Conservation (phyloP, 2,113 vertebrate genomes). For the Eleginops maclovinus region DNA sequence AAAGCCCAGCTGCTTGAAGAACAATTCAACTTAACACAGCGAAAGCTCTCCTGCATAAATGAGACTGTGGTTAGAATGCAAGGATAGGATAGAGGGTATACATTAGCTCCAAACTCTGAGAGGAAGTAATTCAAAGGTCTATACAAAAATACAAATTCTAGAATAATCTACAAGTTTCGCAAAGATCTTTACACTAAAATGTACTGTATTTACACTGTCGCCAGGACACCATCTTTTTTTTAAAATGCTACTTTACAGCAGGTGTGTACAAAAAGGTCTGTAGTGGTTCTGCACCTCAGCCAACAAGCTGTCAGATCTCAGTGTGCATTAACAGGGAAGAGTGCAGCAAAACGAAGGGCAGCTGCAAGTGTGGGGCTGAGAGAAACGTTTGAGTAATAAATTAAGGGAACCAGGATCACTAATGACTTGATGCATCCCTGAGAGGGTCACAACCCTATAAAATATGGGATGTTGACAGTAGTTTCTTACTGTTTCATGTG, state of each 20-base stretch:
- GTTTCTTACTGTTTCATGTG: conserved; percentile 52
- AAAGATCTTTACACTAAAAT: conserved; percentile 80
- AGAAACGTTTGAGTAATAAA: conserved; percentile 48
- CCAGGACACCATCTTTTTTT: conserved; percentile 69
- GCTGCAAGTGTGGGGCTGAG: conserved; percentile 58
- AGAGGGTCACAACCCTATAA: conserved; percentile 74
- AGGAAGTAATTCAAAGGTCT: conserved; percentile 76
- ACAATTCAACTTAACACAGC: conserved; percentile 50
- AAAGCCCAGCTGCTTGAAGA: conserved; percentile 50
- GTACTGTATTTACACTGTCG: conserved; percentile 78
- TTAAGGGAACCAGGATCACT: conserved; percentile 59
- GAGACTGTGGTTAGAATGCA: conserved; percentile 49
- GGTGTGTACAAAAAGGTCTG: conserved; percentile 72
- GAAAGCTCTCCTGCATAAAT: conserved; percentile 61
- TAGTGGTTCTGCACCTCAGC: conserved; percentile 68
- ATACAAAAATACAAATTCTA: conserved; percentile 88
- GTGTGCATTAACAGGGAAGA: conserved; percentile 72
- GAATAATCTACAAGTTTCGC: conserved; percentile 81
- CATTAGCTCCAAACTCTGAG: conserved; percentile 72
- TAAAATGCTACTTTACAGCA: conserved; percentile 83
- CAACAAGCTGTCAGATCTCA: conserved; percentile 58
- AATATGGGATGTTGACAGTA: conserved; percentile 69
- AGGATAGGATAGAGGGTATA: conserved; percentile 38
- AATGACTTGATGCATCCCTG: conserved; percentile 81
- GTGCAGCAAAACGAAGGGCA: conserved; percentile 76